Percentiles rank a stretch among this genome's conserved stretches.
Evolutionary conservation across 2,113 vertebrate species (phyloP).

Genomic region (Todiramphus chloris): DNA sequence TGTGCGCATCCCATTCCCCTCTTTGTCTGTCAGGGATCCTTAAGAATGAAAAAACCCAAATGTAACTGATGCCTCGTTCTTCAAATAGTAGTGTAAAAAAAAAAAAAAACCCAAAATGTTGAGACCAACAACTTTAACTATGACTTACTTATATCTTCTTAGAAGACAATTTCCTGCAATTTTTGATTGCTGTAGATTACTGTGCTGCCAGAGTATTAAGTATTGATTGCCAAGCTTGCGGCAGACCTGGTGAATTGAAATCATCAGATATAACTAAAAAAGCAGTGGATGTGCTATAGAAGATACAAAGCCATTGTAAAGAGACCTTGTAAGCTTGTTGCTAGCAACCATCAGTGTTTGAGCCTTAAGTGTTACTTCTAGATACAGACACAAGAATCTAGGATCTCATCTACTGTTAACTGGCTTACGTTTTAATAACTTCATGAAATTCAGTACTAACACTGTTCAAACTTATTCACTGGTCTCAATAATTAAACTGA

Average conservation of each 20-base stretch:
- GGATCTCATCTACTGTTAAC: neutral
- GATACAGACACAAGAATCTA: neutral
- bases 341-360: neutral
- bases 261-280: neutral
- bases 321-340: neutral
- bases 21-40: neutral
- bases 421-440: neutral
- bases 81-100: neutral
- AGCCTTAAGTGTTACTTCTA: neutral
- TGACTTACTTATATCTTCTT: neutral
- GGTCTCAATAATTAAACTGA: neutral
- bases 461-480: neutral
- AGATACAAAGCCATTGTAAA: neutral
- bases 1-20: neutral
- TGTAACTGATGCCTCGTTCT: neutral
- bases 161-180: neutral
- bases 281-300: neutral
- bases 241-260: neutral
- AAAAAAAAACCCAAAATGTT: too few species aligned
- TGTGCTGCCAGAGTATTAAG: neutral
- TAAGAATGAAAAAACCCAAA: neutral
- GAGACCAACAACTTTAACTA: neutral
- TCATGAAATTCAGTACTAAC: neutral
- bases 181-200: neutral
- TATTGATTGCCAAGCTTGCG: neutral